Evolutionary conservation across 2,113 vertebrate species (phyloP).

Genomic region (Campylomormyrus tamandua): DNA sequence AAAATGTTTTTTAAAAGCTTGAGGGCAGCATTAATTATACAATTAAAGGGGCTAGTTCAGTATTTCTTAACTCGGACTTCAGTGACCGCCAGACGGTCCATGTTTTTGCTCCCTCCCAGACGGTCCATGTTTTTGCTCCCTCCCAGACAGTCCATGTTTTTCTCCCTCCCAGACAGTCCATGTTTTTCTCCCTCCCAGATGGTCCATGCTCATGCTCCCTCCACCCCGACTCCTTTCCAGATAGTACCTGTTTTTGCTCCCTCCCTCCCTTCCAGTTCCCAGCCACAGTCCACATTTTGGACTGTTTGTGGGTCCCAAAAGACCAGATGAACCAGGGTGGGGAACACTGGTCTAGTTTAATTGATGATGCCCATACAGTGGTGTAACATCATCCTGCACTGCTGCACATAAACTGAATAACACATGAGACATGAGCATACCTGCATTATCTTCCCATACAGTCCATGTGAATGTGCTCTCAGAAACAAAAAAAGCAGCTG

Average conservation of each 20-base stretch:
- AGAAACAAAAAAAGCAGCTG: not conserved
- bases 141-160: no score
- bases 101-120: not conserved
- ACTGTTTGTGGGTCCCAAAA: not conserved
- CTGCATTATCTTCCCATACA: not conserved
- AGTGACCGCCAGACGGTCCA: not conserved
- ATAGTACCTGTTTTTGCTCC: no score
- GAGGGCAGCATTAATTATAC: not conserved
- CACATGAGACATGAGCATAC: not conserved
- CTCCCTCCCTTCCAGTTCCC: not conserved
- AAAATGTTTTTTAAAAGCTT: not conserved
- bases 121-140: no score
- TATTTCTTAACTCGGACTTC: not conserved
- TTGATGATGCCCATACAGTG: not conserved
- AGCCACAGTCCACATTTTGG: not conserved
- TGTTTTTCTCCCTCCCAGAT: no score
- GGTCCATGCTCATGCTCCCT: not conserved
- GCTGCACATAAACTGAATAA: not conserved
- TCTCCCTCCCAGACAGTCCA: no score
- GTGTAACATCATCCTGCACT: not conserved
- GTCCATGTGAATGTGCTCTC: not conserved
- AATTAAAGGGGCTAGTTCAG: not conserved
- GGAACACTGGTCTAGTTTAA: not conserved
- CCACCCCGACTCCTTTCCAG: no score
- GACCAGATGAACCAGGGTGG: not conserved